Base-by-base conservation (phyloP, 2,113 vertebrate genomes). In the Rutilus rutilus region DNA sequence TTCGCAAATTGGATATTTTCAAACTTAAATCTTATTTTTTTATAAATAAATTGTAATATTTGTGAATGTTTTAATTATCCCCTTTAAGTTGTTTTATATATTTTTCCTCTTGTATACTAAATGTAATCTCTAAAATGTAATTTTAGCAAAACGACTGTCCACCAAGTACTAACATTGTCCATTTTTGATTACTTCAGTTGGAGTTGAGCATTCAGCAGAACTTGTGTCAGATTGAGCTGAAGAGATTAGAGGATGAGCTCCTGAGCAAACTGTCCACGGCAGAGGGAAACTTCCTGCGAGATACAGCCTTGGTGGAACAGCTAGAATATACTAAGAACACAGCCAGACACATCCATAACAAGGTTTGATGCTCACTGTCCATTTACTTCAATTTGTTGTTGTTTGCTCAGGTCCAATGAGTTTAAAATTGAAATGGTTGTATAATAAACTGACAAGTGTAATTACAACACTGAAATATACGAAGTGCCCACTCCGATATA, bases 141-240 rank as follows among this genome's bases (percentile, higher is more conserved):
- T 69, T 57, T 69, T 39, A 69, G 23, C 36, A 39, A 39, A 33
- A 39, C 33, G 21, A 36, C 65, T 67, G 3, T 36, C 30, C 5
- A 69, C 19, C 6, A 21, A 21, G 17, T 21, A 57, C 6, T 23
- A 57, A 57, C 33, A 11, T 21, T 17, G 2, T 52, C 36, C 5
- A 45, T 52, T 14, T 85, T 69, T 82, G 36, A 12, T 21, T 84
- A 15, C 57, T 2, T 57, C 88, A 96, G 95, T 90, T 94, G 88
- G 84, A 90, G 36, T 90, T 97, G 88, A 96, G 93, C 65, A 95
- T 92, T 71, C 94, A 97, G 86, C 96, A 97, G 88, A 97, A 96
- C 27, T 2, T 91, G 90, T 96, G 96, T 83, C 96, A 94, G 93
- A 94, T 94, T 64, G 94, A 96, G 73, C 94, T 97, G 23, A 94